Percentiles rank a stretch among this genome's conserved stretches.
Conservation (phyloP, 2,113 vertebrate species). For the Cyanoderma ruficeps region DNA sequence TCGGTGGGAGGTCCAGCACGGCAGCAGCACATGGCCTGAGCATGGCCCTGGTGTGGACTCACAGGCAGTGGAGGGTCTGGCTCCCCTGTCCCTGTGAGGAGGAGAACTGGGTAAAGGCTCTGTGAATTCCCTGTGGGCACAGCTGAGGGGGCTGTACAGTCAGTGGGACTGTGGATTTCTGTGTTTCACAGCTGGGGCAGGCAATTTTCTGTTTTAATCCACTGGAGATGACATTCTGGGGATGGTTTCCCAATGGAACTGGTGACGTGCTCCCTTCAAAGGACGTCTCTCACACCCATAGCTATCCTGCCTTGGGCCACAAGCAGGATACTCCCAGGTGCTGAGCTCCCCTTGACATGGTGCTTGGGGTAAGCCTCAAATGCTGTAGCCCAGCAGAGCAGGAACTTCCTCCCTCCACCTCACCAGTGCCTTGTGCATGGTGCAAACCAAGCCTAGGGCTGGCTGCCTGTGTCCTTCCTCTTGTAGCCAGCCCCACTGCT, state of each 20-base stretch:
- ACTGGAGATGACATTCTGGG: not conserved
- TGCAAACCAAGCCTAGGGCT: not conserved
- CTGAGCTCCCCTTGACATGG: not conserved
- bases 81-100: not conserved
- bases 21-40: not conserved
- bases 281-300: fast-evolving
- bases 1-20: not conserved
- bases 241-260: not conserved
- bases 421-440: fast-evolving
- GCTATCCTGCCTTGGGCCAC: not conserved
- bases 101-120: not conserved
- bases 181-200: not conserved
- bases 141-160: fast-evolving
- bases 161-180: not conserved
- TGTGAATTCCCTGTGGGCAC: not conserved
- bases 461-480: not conserved
- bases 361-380: not conserved
- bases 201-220: not conserved
- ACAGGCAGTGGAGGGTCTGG: fast-evolving
- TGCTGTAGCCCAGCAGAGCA: not conserved
- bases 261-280: not conserved
- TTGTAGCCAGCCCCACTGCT: not conserved
- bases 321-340: not conserved
- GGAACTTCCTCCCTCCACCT: not conserved
- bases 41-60: fast-evolving